These are phyloP conservation scores for Syngnathus acus DNA, from an alignment of 2,797 vertebrate genomes.

Conservation along the genomic window DNA sequence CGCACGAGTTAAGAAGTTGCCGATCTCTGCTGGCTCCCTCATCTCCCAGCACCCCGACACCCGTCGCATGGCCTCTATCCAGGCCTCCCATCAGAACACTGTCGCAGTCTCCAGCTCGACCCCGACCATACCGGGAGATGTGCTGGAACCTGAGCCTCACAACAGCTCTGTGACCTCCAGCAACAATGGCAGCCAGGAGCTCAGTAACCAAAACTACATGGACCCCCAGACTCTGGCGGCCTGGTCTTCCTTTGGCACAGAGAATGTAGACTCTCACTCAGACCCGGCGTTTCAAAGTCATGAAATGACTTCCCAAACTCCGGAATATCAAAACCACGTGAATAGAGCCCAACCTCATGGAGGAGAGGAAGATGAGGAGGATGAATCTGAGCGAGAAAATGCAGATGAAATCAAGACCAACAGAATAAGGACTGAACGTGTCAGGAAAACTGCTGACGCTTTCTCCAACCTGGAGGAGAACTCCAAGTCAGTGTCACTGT, in stretches of 20 bases:
- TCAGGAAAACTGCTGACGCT: conserved; percentile 43
- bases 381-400: conserved; percentile 41
- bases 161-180: conserved; percentile 38
- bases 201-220: conserved; percentile 47
- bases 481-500: conserved; percentile 80
- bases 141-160: conserved; percentile 39
- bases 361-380: conserved; percentile 43
- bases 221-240: conserved; percentile 67
- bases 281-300: conserved; percentile 45
- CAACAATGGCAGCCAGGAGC: conserved; percentile 56
- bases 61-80: conserved; percentile 78
- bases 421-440: conserved; percentile 43
- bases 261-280: conserved; percentile 58
- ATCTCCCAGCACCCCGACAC: conserved; percentile 79
- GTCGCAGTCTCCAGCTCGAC: conserved; percentile 58
- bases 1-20: conserved; percentile 74
- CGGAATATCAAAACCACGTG: conserved; percentile 58
- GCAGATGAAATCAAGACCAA: conserved; percentile 40
- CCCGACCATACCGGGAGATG: conserved; percentile 32
- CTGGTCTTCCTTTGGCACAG: conserved; percentile 72
- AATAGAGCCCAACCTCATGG: conserved; percentile 15
- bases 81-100: conserved; percentile 73
- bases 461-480: conserved; percentile 74
- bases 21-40: conserved; percentile 74
- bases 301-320: conserved; percentile 48